phyloP scores from a whole-genome alignment of 2,888 invertebrate genomes.

The Plusia festucae region DNA sequence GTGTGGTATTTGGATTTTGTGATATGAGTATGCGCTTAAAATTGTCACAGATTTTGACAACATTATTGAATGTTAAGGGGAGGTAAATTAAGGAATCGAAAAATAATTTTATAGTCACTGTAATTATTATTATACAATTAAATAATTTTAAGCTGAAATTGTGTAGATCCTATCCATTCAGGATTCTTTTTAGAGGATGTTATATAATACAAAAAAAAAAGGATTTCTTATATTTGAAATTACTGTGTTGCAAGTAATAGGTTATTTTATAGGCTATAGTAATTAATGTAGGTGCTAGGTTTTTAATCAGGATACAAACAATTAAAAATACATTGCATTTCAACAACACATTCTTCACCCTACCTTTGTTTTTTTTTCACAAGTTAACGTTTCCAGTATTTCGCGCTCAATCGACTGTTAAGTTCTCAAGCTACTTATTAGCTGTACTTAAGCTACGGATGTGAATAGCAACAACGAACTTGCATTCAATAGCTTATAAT shows the following conservation, averaged over 20 bases:
- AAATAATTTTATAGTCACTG: too few relatives aligned
- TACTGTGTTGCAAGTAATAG: not conserved
- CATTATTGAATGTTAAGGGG: not conserved
- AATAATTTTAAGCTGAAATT: too few relatives aligned
- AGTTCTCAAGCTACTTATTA: slow-evolving; percentile 28
- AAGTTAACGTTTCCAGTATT: slow-evolving; percentile 21
- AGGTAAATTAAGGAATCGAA: too few relatives aligned
- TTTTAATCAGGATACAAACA: not conserved
- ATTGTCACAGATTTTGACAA: not conserved
- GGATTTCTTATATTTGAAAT: not conserved
- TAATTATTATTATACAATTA: too few relatives aligned
- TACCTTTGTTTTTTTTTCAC: not conserved
- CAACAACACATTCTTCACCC: not conserved
- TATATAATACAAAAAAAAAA: too few relatives aligned
- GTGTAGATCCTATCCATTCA: too few relatives aligned
- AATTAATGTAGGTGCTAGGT: not conserved
- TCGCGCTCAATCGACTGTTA: slow-evolving; percentile 23
- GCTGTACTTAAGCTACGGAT: slow-evolving; percentile 36
- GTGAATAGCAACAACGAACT: slow-evolving; percentile 33
- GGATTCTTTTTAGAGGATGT: too few relatives aligned
- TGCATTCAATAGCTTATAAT: slow-evolving; percentile 44
- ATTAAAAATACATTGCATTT: not conserved
- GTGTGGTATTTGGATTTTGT: slow-evolving; percentile 27
- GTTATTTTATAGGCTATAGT: not conserved
- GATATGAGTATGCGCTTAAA: slow-evolving; percentile 23